Evolutionary conservation across 2,113 vertebrate genomes (phyloP).

Genomic region (Lepisosteus osseus): DNA sequence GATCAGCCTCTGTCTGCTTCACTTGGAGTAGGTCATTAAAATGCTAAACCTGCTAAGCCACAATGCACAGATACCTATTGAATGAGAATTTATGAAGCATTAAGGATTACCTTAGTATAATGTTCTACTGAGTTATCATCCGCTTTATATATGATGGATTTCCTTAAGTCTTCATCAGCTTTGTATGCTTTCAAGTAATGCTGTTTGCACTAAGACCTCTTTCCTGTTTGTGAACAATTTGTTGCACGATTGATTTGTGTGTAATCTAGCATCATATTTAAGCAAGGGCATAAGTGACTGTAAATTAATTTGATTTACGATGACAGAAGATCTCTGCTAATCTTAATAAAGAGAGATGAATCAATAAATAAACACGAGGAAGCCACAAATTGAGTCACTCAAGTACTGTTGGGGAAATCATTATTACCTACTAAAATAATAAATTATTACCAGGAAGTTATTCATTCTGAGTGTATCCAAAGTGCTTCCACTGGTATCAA

Average conservation of each 20-base stretch:
- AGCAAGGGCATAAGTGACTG: neutral
- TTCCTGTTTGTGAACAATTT: too few relatives aligned
- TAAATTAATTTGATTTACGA: constrained; percentile 2
- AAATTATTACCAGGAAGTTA: neutral
- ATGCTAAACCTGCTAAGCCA: neutral
- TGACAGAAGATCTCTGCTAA: neutral
- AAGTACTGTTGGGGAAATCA: too few relatives aligned
- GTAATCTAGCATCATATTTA: neutral
- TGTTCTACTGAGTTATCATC: too few relatives aligned
- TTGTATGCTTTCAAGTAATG: too few relatives aligned
- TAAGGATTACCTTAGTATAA: too few relatives aligned
- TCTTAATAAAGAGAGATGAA: neutral
- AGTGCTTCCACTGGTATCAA: neutral
- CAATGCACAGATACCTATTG: too few relatives aligned
- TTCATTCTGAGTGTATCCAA: neutral
- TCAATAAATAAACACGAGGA: neutral
- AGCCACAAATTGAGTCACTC: neutral
- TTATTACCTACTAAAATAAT: too few relatives aligned
- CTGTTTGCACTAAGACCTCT: too few relatives aligned
- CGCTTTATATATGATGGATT: too few relatives aligned
- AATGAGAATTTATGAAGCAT: too few relatives aligned
- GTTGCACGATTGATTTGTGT: neutral
- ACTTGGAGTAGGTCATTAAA: constrained; percentile 12
- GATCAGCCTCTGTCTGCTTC: constrained; percentile 30
- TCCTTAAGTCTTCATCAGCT: too few relatives aligned